Evolutionary conservation across 1,140 invertebrate species (phyloP), one percentile per base, ranked within the genome.

Genomic region (Oreohelix idahoensis): DNA sequence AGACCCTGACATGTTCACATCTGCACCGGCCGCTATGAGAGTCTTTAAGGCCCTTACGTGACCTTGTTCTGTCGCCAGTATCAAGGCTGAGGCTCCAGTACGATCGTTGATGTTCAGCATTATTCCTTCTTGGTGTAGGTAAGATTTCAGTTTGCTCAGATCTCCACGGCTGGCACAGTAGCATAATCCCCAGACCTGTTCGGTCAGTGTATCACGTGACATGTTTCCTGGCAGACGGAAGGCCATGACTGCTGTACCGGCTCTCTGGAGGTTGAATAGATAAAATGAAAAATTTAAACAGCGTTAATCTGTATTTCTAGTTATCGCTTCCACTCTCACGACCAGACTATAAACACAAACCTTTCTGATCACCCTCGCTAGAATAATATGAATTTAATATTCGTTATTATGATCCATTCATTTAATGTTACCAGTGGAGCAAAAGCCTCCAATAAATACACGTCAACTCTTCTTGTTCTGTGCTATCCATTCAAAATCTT

Each of bases 61-160:
- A 35, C 63, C 63, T 66, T 66, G 63, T 66, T 66, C n/a, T 66
- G 63, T 66, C 63, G 63, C 63, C 29, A 66, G 63, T 35, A 66
- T 66, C 29, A 66, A 66, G n/a, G 63, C 63, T 32, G n/a, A 10
- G 1, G 63, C 63, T 5, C n/a, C n/a, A 66, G 17, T 8, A 66
- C 29, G 63, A 66, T 32, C 63, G 8, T 5, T 32, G 15, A n/a
- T 23, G 11, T 29, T 32, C n/a, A 66, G 8, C 29, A 2, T 66
- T 2, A 66, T 32, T 29, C 63, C 63, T 66, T 66, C 63, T 66
- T 66, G 63, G 20, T 66, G 29, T 15, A 66, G 23, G 63, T 66
- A 66, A 32, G 23, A 2, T n/a, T 5, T 66, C 63, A 66, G 63
- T 17, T 66, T 66, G 8, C 20, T 29, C n/a, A 32, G 4, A 32